Evolutionary conservation across 2,797 vertebrate genomes (phyloP), one percentile per base, ranked within the genome.

Genomic region (Premnoplex brunnescens): DNA sequence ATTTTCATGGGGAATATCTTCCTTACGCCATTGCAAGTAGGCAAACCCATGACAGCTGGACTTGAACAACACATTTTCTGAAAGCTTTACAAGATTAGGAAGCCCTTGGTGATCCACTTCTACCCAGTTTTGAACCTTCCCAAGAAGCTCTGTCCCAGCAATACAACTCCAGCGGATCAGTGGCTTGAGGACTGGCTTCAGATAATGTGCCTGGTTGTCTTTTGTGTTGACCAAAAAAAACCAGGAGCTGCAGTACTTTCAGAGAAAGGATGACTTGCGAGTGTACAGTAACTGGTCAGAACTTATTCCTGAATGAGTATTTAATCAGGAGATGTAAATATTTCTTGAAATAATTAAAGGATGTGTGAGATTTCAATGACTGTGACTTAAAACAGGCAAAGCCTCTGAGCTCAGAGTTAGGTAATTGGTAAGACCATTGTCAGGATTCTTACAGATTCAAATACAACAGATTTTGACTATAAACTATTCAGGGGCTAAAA

Each of bases 291-390:
- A 75, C 69, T 43, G 69, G 69, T 86, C 88, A 85, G 60, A 93
- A 94, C 44, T 54, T 95, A 59, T 84, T 94, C 71, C 66, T 92
- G 72, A 88, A 64, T 39, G 67, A 71, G 24, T 93, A 76, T 91
- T 95, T 86, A 84, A 92, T 88, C 67, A 84, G 92, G 85, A 96
- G 91, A 39, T 97, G 94, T 97, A 96, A 94, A 95, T 96, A 96
- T 58, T 96, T 95, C 76, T 95, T 90, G 39, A 77, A 91, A 60
- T 88, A 91, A 71, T 89, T 80, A 59, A 81, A 84, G n/a, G 52
- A 32, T 46, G 10, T 15, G 20, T 0, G 16, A 86, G 41, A 86
- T 91, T 67, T 86, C 0, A 0, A 36, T 63, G 63, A 73, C 64
- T 80, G 46, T 93, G 87, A 91, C 77, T 91, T 95, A 82, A 64